These are phyloP conservation scores for Cataglyphis rosenhaueri DNA, from an alignment of 2,888 invertebrate species.

Conservation along the genomic window DNA sequence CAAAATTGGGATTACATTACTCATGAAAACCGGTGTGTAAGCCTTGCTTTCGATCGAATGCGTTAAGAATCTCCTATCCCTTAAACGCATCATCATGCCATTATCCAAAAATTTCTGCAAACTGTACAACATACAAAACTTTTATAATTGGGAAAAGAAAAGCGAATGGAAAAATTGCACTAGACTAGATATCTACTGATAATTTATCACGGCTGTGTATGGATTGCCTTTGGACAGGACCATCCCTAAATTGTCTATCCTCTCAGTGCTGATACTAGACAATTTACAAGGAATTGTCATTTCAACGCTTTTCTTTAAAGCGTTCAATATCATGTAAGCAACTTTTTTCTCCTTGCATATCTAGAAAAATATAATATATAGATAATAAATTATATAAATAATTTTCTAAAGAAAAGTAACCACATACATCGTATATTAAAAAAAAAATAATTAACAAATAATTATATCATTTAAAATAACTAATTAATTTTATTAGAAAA, in stretches of 20 bases:
- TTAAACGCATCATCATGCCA: slow-evolving; percentile 72
- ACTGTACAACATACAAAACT: slow-evolving; percentile 50
- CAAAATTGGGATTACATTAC: slow-evolving; percentile 42
- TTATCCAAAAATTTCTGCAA: slow-evolving; percentile 71
- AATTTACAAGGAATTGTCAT: slow-evolving; percentile 71
- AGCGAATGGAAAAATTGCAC: neutral
- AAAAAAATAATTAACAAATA: neutral
- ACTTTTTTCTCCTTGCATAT: slow-evolving; percentile 47
- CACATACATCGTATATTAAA: neutral
- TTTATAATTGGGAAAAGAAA: neutral
- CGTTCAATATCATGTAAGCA: slow-evolving; percentile 67
- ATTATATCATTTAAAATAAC: neutral
- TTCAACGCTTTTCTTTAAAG: slow-evolving; percentile 39
- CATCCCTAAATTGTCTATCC: slow-evolving; percentile 72
- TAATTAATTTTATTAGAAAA: neutral
- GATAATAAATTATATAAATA: neutral
- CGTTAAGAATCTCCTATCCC: neutral
- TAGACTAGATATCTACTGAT: slow-evolving; percentile 70
- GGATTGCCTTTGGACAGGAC: slow-evolving; percentile 71
- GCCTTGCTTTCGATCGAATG: neutral
- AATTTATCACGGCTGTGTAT: slow-evolving; percentile 74
- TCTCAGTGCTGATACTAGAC: slow-evolving; percentile 61
- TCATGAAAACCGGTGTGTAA: slow-evolving; percentile 27
- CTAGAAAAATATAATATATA: slow-evolving; percentile 29
- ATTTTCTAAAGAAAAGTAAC: neutral